Percentiles rank a stretch among this genome's conserved stretches.
Conservation (phyloP, 1,140 invertebrate genomes). For the Platorchestia sp. region DNA sequence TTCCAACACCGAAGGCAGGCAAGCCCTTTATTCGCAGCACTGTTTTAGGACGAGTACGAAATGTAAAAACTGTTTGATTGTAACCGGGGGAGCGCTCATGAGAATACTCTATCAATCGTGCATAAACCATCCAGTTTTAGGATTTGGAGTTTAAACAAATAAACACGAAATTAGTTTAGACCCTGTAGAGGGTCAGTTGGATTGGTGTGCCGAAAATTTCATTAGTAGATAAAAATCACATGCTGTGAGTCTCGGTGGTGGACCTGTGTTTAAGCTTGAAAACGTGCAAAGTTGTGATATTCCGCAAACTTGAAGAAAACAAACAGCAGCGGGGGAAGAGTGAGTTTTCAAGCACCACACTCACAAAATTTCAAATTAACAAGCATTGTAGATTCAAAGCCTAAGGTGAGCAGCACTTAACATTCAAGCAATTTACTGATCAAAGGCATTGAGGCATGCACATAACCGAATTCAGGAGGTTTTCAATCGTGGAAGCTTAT, state of each 20-base stretch:
- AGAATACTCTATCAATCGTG: not conserved
- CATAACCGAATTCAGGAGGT: too few relatives aligned
- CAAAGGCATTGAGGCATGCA: too few relatives aligned
- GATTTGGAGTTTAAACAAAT: too few relatives aligned
- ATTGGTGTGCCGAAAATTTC: not conserved
- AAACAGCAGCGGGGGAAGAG: not conserved
- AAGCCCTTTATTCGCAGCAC: too few relatives aligned
- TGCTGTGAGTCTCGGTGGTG: not conserved
- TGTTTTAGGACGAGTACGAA: not conserved
- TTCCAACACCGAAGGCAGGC: too few relatives aligned
- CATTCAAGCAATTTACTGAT: too few relatives aligned
- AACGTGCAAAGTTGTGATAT: not conserved
- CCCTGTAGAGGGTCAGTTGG: not conserved
- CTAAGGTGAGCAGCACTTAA: not conserved
- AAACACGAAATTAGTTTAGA: not conserved
- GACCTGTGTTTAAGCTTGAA: not conserved
- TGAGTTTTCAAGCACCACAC: not conserved
- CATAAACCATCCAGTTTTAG: too few relatives aligned
- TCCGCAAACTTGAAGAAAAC: not conserved
- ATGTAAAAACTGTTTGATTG: not conserved
- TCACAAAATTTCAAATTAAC: not conserved
- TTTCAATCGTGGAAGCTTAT: too few relatives aligned
- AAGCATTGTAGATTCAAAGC: not conserved
- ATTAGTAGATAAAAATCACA: not conserved
- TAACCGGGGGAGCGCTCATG: not conserved